Conservation (phyloP, 1,140 invertebrate species). For the Sitobion miscanthi region DNA sequence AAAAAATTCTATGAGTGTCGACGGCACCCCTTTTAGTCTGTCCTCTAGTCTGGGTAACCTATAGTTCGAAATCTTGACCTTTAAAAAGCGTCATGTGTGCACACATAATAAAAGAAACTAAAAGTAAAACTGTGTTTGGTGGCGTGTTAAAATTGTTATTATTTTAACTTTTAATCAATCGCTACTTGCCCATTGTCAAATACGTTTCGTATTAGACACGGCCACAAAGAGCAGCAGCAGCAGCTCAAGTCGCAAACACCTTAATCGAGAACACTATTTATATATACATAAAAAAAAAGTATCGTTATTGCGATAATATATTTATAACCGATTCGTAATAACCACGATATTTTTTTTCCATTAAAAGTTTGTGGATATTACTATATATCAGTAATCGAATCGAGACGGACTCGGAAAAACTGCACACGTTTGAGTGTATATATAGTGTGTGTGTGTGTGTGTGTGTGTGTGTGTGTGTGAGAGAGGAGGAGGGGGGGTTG, state of each 20-base stretch:
- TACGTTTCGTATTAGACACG: neutral
- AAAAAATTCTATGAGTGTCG: too few relatives aligned
- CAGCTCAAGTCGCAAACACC: neutral
- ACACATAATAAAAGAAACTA: neutral
- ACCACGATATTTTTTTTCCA: neutral
- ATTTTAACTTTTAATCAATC: too few relatives aligned
- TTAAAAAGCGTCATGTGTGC: neutral
- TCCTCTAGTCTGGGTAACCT: too few relatives aligned
- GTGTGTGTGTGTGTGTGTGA: neutral
- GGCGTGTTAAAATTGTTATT: too few relatives aligned
- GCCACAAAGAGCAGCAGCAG: too few relatives aligned
- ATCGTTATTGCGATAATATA: neutral
- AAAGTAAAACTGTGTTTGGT: neutral
- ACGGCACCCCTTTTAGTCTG: too few relatives aligned
- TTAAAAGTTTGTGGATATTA: neutral
- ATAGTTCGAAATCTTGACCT: neutral
- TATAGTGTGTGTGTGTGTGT: neutral
- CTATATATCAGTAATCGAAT: neutral
- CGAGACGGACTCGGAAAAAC: neutral
- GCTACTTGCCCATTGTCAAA: neutral
- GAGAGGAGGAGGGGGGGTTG: too few relatives aligned
- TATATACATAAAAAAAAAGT: neutral
- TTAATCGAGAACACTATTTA: neutral
- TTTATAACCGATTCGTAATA: neutral
- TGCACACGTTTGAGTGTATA: neutral